Evolutionary conservation across 2,888 invertebrate species (phyloP).

Genomic region (Stenchaetothrips biformis): DNA sequence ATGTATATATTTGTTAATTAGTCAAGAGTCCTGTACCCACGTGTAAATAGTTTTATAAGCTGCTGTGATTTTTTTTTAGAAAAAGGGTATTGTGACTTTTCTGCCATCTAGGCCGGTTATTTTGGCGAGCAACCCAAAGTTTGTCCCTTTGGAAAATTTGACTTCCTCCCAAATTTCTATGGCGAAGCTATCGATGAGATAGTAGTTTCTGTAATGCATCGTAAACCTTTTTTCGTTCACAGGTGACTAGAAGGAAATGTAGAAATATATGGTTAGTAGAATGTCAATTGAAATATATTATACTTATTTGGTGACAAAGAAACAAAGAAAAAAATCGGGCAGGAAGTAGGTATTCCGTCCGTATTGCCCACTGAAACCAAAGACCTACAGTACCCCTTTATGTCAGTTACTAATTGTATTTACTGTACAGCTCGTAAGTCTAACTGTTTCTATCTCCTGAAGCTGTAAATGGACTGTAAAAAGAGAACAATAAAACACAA

Average conservation of each 20-base stretch:
- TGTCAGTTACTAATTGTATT: neutral
- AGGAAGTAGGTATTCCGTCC: neutral
- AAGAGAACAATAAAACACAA: neutral
- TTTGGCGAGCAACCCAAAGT: neutral
- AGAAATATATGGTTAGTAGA: neutral
- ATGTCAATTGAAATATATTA: neutral
- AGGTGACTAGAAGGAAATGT: too few species aligned
- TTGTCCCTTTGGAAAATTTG: too few species aligned
- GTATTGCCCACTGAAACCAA: neutral
- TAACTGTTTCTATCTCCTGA: neutral
- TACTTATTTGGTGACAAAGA: too few species aligned
- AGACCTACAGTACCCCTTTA: neutral
- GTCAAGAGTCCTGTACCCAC: neutral
- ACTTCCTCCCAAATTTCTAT: too few species aligned
- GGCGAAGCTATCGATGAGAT: too few species aligned
- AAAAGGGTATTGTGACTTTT: neutral
- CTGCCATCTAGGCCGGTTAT: neutral
- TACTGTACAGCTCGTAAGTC: neutral
- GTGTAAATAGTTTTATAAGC: conserved; percentile 20
- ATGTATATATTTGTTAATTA: neutral
- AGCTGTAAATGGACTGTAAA: conserved; percentile 11
- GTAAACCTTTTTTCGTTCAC: too few species aligned
- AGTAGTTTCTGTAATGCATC: too few species aligned
- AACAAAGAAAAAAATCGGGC: neutral
- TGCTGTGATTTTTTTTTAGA: conserved; percentile 6